phyloP scores from a whole-genome alignment of 2,113 vertebrate species.

The Nerophis lumbriciformis region DNA sequence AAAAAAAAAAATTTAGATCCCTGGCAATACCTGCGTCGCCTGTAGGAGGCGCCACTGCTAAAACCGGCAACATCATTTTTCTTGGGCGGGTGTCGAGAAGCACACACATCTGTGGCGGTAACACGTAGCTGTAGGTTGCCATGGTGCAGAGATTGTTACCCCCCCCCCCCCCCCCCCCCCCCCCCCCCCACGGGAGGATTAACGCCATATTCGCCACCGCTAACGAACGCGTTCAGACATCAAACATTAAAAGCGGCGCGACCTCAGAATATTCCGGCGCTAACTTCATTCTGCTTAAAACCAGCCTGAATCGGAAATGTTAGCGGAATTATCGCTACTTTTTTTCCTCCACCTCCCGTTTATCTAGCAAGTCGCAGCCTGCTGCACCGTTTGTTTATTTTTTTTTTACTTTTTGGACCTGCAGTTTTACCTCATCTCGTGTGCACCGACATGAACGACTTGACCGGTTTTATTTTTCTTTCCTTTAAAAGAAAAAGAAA shows the following conservation, averaged over 20 bases:
- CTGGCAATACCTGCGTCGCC: constrained; percentile 55
- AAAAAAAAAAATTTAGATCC: constrained; percentile 48
- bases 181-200: constrained; percentile 45
- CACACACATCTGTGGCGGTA: constrained; percentile 58
- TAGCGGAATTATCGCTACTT: constrained; percentile 38
- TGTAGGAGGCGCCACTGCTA: constrained; percentile 7
- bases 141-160: constrained; percentile 62
- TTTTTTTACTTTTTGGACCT: constrained; percentile 60
- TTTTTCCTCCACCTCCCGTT: constrained; percentile 58
- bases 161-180: constrained; percentile 3
- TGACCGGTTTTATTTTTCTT: neutral
- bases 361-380: constrained; percentile 45
- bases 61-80: neutral
- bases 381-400: constrained; percentile 52
- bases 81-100: constrained; percentile 52
- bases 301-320: constrained; percentile 62
- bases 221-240: constrained; percentile 60
- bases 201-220: constrained; percentile 69
- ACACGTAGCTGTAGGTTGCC: constrained; percentile 65
- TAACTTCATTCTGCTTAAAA: constrained; percentile 52
- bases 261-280: constrained; percentile 53
- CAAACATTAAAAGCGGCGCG: constrained; percentile 1
- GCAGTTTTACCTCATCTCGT: constrained; percentile 69
- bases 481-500: neutral
- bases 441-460: constrained; percentile 47